Conservation (phyloP, 1,140 invertebrate species). For the Drosophila ironensis region DNA sequence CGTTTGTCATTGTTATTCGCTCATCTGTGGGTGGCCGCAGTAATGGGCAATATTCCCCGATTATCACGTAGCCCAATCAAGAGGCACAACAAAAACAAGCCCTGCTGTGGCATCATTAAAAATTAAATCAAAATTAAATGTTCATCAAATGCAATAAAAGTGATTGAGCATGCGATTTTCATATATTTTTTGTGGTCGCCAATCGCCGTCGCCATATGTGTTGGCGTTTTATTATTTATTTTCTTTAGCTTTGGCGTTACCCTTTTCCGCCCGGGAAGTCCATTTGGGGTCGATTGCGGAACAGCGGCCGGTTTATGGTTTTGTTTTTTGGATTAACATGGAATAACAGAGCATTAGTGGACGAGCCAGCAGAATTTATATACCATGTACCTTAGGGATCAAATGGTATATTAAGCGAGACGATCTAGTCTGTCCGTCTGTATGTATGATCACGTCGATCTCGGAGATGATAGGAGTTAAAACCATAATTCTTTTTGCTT, state of each 20-base stretch:
- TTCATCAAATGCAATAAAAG: slow-evolving; percentile 72
- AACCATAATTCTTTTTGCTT: too few relatives aligned
- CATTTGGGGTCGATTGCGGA: slow-evolving; percentile 1
- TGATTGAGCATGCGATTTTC: slow-evolving; percentile 44
- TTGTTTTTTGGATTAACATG: too few relatives aligned
- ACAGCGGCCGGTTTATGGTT: slow-evolving; percentile 1
- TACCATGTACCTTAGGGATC: too few relatives aligned
- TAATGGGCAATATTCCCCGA: slow-evolving; percentile 57
- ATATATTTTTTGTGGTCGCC: too few relatives aligned
- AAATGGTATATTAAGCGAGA: too few relatives aligned
- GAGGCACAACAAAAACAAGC: slow-evolving; percentile 1
- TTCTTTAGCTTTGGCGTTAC: slow-evolving; percentile 1
- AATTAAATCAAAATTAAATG: slow-evolving; percentile 75
- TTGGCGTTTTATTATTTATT: slow-evolving; percentile 16
- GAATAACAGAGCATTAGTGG: too few relatives aligned
- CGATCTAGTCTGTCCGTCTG: too few relatives aligned
- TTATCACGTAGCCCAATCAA: slow-evolving; percentile 55
- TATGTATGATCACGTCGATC: too few relatives aligned
- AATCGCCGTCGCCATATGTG: too few relatives aligned
- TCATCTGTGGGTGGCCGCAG: slow-evolving; percentile 58
- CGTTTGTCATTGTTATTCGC: slow-evolving; percentile 34
- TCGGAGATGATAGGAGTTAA: too few relatives aligned
- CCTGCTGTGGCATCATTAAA: slow-evolving; percentile 57
- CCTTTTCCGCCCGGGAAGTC: slow-evolving; percentile 1
- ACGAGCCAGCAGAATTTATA: too few relatives aligned